A percentile compares a stretch with the other conserved stretches of the same genome.
These are phyloP conservation scores for Distichodus sexfasciatus DNA, from an alignment of 2,797 vertebrate species.

Conservation along the genomic window DNA sequence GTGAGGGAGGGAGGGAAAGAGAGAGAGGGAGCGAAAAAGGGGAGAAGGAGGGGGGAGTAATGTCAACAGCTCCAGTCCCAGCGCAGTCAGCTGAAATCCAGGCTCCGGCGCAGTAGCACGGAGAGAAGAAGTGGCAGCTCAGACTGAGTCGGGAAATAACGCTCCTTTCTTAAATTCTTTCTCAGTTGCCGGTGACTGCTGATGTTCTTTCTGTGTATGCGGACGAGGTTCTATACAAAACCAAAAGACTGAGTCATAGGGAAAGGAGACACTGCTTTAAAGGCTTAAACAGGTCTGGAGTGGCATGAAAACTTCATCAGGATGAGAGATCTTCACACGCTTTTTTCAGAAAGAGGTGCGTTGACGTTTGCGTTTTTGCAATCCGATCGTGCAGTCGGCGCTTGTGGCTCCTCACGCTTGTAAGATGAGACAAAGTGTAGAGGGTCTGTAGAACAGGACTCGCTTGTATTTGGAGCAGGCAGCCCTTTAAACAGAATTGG, in stretches of 20 bases:
- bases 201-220: too few relatives aligned
- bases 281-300: conserved; percentile 18
- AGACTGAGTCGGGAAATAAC: not conserved
- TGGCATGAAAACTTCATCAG: not conserved
- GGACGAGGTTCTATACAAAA: conserved; percentile 25
- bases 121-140: conserved; percentile 45
- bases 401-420: conserved; percentile 1
- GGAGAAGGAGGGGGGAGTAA: conserved; percentile 53
- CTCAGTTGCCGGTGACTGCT: conserved; percentile 29
- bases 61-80: conserved; percentile 70
- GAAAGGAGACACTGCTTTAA: conserved; percentile 29
- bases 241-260: conserved; percentile 16
- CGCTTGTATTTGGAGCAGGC: conserved; percentile 43
- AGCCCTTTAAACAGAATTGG: conserved; percentile 20
- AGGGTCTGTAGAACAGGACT: conserved; percentile 24
- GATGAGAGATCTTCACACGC: conserved; percentile 50
- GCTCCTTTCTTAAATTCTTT: conserved; percentile 27
- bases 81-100: conserved; percentile 72
- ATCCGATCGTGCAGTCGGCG: conserved; percentile 55
- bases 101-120: conserved; percentile 51
- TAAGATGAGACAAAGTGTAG: conserved; percentile 14
- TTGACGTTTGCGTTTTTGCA: conserved; percentile 45
- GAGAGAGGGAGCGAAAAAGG: conserved; percentile 1
- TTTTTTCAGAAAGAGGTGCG: conserved; percentile 61
- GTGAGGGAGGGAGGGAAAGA: conserved; percentile 40